A percentile compares a stretch with the other conserved stretches of the same genome.
Evolutionary conservation across 2,888 invertebrate species (phyloP).

Genomic region (Nomada lathburiana): DNA sequence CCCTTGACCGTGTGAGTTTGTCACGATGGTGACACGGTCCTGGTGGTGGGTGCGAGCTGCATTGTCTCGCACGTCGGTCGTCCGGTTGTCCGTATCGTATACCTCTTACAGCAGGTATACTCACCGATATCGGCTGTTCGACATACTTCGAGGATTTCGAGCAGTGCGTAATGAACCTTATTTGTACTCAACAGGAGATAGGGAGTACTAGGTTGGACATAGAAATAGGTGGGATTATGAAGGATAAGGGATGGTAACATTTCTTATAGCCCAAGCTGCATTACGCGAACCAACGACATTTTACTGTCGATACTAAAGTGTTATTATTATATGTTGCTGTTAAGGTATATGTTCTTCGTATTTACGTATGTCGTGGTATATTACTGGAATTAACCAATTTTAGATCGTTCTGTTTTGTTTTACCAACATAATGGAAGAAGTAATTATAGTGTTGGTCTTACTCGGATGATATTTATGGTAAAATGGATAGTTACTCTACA

Average conservation of each 20-base stretch:
- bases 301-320: background rate
- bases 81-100: background rate
- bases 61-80: constrained; percentile 9
- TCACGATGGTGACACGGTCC: background rate
- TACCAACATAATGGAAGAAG: constrained; percentile 7
- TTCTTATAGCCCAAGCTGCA: constrained; percentile 1
- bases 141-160: constrained; percentile 2
- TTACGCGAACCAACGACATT: background rate
- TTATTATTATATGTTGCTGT: background rate
- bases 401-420: background rate
- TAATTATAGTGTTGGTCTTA: background rate
- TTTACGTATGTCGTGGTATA: background rate
- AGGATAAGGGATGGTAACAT: background rate
- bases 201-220: constrained; percentile 13
- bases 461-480: no score
- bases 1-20: background rate
- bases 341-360: background rate
- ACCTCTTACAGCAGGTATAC: background rate
- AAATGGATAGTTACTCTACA: no score
- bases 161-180: constrained; percentile 11
- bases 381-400: constrained; percentile 3
- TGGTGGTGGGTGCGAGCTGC: background rate
- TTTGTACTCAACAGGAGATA: constrained; percentile 11
- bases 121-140: background rate
- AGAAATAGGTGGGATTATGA: constrained; percentile 4